Evolutionary conservation across 2,888 invertebrate genomes (phyloP).

Genomic region (Leptinotarsa haldemani): DNA sequence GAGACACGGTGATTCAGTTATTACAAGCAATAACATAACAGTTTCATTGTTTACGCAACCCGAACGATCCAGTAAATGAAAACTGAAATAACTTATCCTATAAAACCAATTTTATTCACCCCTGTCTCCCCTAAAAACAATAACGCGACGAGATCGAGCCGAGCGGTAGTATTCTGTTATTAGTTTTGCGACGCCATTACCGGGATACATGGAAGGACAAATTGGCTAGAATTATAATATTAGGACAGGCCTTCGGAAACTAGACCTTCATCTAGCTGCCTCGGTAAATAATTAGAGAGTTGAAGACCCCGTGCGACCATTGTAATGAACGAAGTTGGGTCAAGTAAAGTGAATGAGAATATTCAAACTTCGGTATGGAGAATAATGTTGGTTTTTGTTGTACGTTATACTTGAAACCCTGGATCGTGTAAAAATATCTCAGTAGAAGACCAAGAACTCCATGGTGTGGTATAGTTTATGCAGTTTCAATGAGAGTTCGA

Average conservation of each 20-base stretch:
- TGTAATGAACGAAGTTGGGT: neutral
- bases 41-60: neutral
- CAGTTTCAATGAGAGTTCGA: no score
- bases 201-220: slow-evolving; percentile 55
- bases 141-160: slow-evolving; percentile 26
- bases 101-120: slow-evolving; percentile 22
- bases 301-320: slow-evolving; percentile 37
- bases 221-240: slow-evolving; percentile 60
- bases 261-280: slow-evolving; percentile 45
- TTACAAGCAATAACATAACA: neutral
- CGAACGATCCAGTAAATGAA: neutral
- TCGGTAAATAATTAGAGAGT: slow-evolving; percentile 53
- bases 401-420: no score
- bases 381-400: neutral
- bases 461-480: no score
- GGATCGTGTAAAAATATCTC: no score
- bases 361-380: neutral
- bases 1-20: neutral
- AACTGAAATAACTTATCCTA: slow-evolving; percentile 20
- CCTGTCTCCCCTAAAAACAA: slow-evolving; percentile 25
- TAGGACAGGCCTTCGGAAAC: slow-evolving; percentile 44
- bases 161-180: slow-evolving; percentile 53
- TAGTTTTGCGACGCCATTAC: slow-evolving; percentile 60
- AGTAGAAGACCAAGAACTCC: no score
- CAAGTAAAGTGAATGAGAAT: neutral